Base-by-base conservation (phyloP, 1,140 invertebrate species). In the Cotesia typhae region DNA sequence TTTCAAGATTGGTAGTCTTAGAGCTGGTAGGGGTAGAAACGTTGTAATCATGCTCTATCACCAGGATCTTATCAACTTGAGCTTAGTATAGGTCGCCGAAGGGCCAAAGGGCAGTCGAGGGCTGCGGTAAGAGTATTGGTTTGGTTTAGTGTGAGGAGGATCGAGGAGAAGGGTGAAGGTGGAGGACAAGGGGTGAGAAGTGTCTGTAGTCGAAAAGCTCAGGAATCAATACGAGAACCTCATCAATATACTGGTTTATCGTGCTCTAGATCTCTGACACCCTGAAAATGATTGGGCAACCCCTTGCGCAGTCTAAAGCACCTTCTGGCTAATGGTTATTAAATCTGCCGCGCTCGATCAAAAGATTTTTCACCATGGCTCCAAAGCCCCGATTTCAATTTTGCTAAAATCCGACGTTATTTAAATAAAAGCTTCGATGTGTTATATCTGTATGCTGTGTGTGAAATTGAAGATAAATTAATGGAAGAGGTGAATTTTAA, bases 21-120 rank as follows among this genome's bases (percentile, higher is more conserved):
- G 41, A 9, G 38, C 38, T 41, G 9, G 38, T 41, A 41, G 72
- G 75, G 76, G 53, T 67, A 71, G 20, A 66, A 68, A 72, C 75
- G 68, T 68, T 71, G 77, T 81, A 85, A 86, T 84, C 85, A 82
- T 87, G 84, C 74, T 76, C 81, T 87, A 87, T 86, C 84, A 68
- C 75, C 38, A 6, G 80, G 82, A 86, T 87, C 82, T 83, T 84
- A 83, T 84, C 83, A 28, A 79, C 76, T 74, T 59, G 72, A 53
- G 67, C 65, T 38, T 53, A 53, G 76, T 71, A 73, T 71, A 76
- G 67, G 72, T 74, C 67, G 73, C 65, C 69, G n/a, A 52, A 36
- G 60, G 55, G 65, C 53, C 38, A 47, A 52, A 60, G 64, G 36
- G 71, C 57, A 41, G 63, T 65, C 63, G 63, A 65, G 14, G 63